Evolutionary conservation across 2,888 invertebrate genomes (phyloP), one percentile per base, ranked within the genome.

Genomic region (Rotaria sp.): DNA sequence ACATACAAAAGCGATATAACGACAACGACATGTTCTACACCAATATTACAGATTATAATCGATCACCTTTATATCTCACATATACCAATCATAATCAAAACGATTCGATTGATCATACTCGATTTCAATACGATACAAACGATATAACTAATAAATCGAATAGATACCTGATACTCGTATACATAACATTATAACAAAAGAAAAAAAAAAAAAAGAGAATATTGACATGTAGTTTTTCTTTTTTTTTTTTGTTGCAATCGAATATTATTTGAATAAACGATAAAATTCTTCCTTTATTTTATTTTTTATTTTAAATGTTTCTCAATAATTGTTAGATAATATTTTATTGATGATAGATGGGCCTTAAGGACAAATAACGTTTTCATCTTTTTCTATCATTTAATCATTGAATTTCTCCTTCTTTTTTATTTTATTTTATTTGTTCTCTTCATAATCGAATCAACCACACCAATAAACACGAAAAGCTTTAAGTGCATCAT

Each of bases 11-110:
- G 26, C 55, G 55, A 55, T 55, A 55, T 55, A 55, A 26, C 26
- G 26, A 55, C 55, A 55, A 67, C 67, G 67, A 67, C 67, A 67
- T 67, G 67, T 67, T 67, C 67, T 67, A 67, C 67, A 67, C 35
- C 67, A 67, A 67, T 67, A 67, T 67, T 67, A 67, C 67, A 67
- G 67, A 67, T 67, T 35, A 67, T 67, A 67, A 67, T 67, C 67
- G 67, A 67, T 67, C 67, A 67, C 67, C 67, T 67, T 67, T 67
- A 2, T 67, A 67, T 67, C 18, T 67, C 67, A 67, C 35, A 67
- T 59, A 30, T 67, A 67, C 13, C 67, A 67, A 67, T 67, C 35
- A 67, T 67, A 67, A 67, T 67, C 67, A 67, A 67, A 67, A 67
- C 67, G 67, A 67, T 67, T 67, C 67, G 67, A 67, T 67, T 67